These are phyloP conservation scores for Apodemia hepburni DNA, from an alignment of 2,888 invertebrate genomes.

Conservation along the genomic window DNA sequence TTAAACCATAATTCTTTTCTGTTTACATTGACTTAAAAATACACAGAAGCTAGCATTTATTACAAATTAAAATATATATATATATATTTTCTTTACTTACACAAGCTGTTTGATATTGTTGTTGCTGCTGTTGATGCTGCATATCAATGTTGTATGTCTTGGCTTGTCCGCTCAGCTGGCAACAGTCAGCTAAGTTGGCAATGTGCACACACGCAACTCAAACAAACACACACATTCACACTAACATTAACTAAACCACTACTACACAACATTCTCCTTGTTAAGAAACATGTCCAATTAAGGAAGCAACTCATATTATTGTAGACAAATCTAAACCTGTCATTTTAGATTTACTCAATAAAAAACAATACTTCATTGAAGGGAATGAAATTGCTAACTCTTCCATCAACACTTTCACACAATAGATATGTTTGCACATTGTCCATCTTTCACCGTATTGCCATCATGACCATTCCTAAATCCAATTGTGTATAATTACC, in stretches of 20 bases:
- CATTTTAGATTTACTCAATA: too few relatives aligned
- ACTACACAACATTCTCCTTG: too few relatives aligned
- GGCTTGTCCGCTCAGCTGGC: conserved; percentile 43
- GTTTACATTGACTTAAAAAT: too few relatives aligned
- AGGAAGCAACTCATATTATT: too few relatives aligned
- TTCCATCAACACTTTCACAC: conserved; percentile 25
- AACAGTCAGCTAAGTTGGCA: conserved; percentile 50
- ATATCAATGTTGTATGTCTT: conserved; percentile 16
- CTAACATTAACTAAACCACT: not conserved
- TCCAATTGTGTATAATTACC: conserved; percentile 1
- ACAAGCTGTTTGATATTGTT: conserved; percentile 19
- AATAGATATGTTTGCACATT: conserved; percentile 39
- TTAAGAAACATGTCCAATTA: too few relatives aligned
- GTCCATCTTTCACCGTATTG: conserved; percentile 54
- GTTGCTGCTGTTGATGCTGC: conserved; percentile 25
- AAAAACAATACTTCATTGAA: too few relatives aligned
- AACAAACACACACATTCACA: conserved; percentile 34
- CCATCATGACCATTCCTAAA: conserved; percentile 46
- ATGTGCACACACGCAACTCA: conserved; percentile 48
- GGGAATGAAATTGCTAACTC: conserved; percentile 9
- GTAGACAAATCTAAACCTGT: too few relatives aligned
- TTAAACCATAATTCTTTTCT: too few relatives aligned
- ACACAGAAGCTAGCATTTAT: too few relatives aligned
- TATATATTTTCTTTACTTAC: conserved; percentile 21
- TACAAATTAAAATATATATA: not conserved